A percentile compares a stretch with the other conserved stretches of the same genome.
These are phyloP conservation scores for Zaprionus tsacasi DNA, from an alignment of 1,140 invertebrate species.

Conservation along the genomic window DNA sequence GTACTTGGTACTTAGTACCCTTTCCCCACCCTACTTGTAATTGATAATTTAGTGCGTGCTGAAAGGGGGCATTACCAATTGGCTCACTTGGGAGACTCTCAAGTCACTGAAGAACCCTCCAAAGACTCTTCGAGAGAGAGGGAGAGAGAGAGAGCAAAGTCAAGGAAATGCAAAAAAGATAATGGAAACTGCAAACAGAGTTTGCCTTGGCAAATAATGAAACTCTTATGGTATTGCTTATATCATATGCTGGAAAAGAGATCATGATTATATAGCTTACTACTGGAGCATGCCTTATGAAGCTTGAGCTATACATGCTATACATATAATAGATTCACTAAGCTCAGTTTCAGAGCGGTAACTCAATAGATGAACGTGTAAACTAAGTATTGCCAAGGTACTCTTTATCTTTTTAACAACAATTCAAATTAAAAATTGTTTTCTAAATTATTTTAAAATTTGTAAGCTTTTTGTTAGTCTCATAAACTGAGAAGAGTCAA, in stretches of 20 bases:
- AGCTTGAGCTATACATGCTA: neutral
- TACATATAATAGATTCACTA: neutral
- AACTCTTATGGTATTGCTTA: too few species aligned
- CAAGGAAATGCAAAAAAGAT: neutral
- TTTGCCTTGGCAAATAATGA: too few species aligned
- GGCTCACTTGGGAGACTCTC: neutral
- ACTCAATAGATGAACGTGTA: too few species aligned
- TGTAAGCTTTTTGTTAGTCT: too few species aligned
- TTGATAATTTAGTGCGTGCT: conserved; percentile 27
- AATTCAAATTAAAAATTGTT: too few species aligned
- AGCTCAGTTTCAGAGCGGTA: neutral
- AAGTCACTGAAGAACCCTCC: neutral
- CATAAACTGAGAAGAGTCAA: too few species aligned
- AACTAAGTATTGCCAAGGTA: too few species aligned
- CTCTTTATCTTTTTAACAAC: too few species aligned
- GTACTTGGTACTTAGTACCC: neutral
- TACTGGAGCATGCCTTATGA: neutral
- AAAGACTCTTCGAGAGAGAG: neutral
- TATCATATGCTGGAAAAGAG: too few species aligned
- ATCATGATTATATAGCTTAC: neutral
- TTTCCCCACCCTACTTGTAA: neutral
- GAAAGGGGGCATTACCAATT: conserved; percentile 16
- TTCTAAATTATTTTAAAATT: too few species aligned
- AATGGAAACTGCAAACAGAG: too few species aligned
- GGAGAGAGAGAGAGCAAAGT: neutral